Evolutionary conservation across 2,888 invertebrate genomes (phyloP), one percentile per base, ranked within the genome.

Genomic region (Mythimna ferrago): DNA sequence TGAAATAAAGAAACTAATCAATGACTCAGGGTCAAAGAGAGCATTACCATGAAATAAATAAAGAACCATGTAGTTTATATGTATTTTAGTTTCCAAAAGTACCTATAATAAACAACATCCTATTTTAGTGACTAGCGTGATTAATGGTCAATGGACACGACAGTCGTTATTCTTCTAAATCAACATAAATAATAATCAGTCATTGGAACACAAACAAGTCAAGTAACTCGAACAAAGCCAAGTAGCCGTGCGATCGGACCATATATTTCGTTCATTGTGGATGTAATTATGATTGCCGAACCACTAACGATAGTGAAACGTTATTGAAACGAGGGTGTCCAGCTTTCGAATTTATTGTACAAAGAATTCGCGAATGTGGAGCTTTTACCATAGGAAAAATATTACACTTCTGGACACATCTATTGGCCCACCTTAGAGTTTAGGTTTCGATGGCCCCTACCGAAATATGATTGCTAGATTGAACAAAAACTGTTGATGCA

Each of bases 231-330:
- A 70, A 72, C 80, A 71, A 80, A 66, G 38, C n/a, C 32, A 41
- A 69, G 63, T 60, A 58, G 62, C 10, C 32, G 32, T 58, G 78
- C 32, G 19, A 78, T 76, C 26, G 16, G 44, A 58, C 61, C 68
- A 71, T 72, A 70, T 16, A 56, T 66, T 76, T 54, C 35, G 54
- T 70, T 54, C 57, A 58, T 5, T 68, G 19, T 10, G 14, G 2
- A 14, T 63, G 56, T 70, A 54, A 72, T 73, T 67, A 61, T 41
- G 71, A 56, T 63, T 51, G 63, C 62, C 69, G 78, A 63, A 16
- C 65, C 48, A 64, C 54, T 62, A 61, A 67, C 80, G 71, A 71
- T n/a, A 83, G n/a, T 78, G 14, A 73, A 74, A 71, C 75, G 82
- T 56, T 73, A 78, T 70, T 77, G 73, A 66, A 77, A 76, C 81